These are phyloP conservation scores for Echiichthys vipera DNA, from an alignment of 2,797 vertebrate species.

Conservation along the genomic window DNA sequence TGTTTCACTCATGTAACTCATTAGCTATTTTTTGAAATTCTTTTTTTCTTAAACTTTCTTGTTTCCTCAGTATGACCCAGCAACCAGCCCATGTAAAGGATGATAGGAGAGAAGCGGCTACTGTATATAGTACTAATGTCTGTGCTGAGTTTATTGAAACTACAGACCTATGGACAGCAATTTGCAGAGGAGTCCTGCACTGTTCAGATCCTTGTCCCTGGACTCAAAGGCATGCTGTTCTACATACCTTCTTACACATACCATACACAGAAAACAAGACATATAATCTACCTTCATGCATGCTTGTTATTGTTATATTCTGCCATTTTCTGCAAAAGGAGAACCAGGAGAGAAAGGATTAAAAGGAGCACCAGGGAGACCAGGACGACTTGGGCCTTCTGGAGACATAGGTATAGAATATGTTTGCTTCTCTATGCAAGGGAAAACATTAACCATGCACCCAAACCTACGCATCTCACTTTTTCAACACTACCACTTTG, in stretches of 20 bases:
- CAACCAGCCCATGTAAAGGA: slow-evolving; percentile 75
- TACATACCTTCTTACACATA: background rate
- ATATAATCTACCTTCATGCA: background rate
- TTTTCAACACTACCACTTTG: slow-evolving; percentile 3
- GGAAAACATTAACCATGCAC: background rate
- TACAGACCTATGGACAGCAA: slow-evolving; percentile 87
- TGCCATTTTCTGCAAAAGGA: slow-evolving; percentile 82
- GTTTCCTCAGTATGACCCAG: slow-evolving; percentile 38
- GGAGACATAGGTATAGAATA: slow-evolving; percentile 90
- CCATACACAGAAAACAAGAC: background rate
- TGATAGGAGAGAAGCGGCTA: slow-evolving; percentile 85
- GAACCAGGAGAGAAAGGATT: slow-evolving; percentile 94
- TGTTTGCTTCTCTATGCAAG: background rate
- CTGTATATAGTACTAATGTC: slow-evolving; percentile 82
- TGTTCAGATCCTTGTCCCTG: slow-evolving; percentile 96
- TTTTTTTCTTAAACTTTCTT: background rate
- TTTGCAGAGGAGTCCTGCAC: slow-evolving; percentile 93
- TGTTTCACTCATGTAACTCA: background rate
- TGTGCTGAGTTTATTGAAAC: slow-evolving; percentile 86
- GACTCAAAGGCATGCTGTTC: slow-evolving; percentile 92
- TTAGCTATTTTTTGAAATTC: background rate
- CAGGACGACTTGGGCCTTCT: slow-evolving; percentile 93
- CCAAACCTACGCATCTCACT: background rate
- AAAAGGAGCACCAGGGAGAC: slow-evolving; percentile 93
- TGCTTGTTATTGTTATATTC: background rate